Evolutionary conservation across 2,113 vertebrate genomes (phyloP).

Genomic region (Siniperca knerii): DNA sequence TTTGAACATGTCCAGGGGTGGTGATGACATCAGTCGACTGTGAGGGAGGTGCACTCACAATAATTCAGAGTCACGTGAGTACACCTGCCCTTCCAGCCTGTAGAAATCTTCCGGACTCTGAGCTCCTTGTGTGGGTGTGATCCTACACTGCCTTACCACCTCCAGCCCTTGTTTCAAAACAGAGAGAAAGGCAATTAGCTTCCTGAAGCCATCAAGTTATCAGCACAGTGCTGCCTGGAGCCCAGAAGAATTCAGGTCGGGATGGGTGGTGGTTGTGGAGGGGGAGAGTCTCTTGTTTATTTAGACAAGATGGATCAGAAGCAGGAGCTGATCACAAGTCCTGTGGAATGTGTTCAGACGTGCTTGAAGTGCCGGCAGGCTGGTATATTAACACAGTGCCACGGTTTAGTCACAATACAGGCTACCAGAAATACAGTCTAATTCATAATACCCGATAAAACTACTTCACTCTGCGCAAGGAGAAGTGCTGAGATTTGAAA

Average conservation of each 20-base stretch:
- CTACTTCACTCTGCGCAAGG: neutral
- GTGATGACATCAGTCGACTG: constrained; percentile 43
- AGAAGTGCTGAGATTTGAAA: neutral
- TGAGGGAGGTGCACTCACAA: constrained; percentile 61
- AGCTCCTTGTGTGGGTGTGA: constrained; percentile 67
- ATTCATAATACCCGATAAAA: neutral
- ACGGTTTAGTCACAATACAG: neutral
- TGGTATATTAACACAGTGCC: neutral
- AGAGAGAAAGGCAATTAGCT: constrained; percentile 80
- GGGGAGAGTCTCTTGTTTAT: constrained; percentile 14
- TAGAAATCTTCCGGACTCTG: constrained; percentile 66
- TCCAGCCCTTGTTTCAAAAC: constrained; percentile 82
- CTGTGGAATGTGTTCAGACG: constrained; percentile 44
- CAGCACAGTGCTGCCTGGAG: constrained; percentile 47
- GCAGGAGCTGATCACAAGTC: constrained; percentile 4
- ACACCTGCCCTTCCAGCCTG: constrained; percentile 67
- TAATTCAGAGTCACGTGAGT: constrained; percentile 41
- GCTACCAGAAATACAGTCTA: neutral
- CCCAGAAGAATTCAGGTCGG: constrained; percentile 29
- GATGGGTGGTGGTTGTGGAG: neutral
- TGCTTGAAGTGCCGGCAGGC: constrained; percentile 4
- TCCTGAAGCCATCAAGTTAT: constrained; percentile 39
- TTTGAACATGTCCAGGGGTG: constrained; percentile 22
- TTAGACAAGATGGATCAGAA: constrained; percentile 20
- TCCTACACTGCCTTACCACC: constrained; percentile 74